Conservation (phyloP, 2,113 vertebrate species). For the Sinocyclocheilus grahami region DNA sequence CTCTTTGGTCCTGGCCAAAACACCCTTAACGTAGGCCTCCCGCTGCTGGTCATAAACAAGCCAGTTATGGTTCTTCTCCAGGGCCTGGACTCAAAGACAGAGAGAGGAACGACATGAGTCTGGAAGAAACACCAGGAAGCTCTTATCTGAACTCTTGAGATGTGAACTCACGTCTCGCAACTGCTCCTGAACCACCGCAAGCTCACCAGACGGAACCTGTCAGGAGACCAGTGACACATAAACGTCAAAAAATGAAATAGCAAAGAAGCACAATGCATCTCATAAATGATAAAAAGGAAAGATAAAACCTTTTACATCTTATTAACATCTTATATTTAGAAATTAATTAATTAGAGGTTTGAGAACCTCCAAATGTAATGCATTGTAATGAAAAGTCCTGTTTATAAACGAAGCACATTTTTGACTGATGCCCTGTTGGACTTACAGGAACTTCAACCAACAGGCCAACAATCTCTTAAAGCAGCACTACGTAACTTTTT, state of each 20-base stretch:
- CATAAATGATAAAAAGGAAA: background rate
- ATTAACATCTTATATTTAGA: background rate
- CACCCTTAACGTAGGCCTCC: conserved; percentile 87
- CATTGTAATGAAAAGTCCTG: too few relatives aligned
- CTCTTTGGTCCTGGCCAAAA: conserved; percentile 81
- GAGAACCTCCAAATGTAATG: background rate
- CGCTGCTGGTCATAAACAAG: conserved; percentile 93
- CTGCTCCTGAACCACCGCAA: conserved; percentile 80
- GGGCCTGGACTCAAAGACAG: conserved; percentile 78
- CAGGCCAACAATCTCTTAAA: too few relatives aligned
- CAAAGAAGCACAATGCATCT: too few relatives aligned
- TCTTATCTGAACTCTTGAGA: background rate
- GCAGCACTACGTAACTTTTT: too few relatives aligned
- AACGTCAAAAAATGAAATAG: background rate
- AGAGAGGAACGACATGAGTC: background rate
- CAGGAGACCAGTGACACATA: background rate
- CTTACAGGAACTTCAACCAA: too few relatives aligned
- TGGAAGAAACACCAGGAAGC: background rate
- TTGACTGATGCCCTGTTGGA: too few relatives aligned
- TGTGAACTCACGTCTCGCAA: conserved; percentile 87
- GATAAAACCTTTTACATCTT: background rate
- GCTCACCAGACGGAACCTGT: conserved; percentile 63
- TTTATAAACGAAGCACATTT: too few relatives aligned
- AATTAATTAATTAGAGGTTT: too few relatives aligned
- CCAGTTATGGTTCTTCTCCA: conserved; percentile 98